Percentiles rank a stretch among this genome's conserved stretches.
phyloP scores from a whole-genome alignment of 2,797 vertebrate genomes.

The Oryzias dopingdopingensis region DNA sequence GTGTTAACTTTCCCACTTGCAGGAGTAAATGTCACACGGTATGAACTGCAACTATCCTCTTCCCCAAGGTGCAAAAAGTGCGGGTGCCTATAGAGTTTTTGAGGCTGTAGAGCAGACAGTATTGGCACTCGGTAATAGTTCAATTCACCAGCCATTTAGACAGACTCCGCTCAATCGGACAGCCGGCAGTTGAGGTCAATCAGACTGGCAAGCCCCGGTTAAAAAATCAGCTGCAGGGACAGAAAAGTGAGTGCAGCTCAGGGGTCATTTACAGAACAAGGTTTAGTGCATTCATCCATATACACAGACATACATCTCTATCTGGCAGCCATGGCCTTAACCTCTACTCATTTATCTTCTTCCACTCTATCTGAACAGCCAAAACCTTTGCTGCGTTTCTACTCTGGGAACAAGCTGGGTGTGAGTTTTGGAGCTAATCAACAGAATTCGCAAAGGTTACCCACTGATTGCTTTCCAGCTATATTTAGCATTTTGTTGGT shows the following conservation, averaged over 20 bases:
- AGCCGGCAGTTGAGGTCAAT: slow-evolving; percentile 54
- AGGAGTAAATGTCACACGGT: slow-evolving; percentile 36
- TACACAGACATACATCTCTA: slow-evolving; percentile 29
- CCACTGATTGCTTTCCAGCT: background rate
- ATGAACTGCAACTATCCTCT: slow-evolving; percentile 22
- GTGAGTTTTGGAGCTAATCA: slow-evolving; percentile 7
- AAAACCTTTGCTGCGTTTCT: slow-evolving; percentile 15
- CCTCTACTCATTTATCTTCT: slow-evolving; percentile 33
- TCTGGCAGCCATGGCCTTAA: slow-evolving; percentile 13
- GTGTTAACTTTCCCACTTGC: slow-evolving; percentile 5
- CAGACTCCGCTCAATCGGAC: slow-evolving; percentile 61
- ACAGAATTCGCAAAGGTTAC: slow-evolving; percentile 3
- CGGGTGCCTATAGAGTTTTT: slow-evolving; percentile 38
- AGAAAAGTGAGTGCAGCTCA: slow-evolving; percentile 31
- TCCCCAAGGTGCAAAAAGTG: slow-evolving; percentile 41
- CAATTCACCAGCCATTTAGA: slow-evolving; percentile 65
- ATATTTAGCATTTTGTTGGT: background rate
- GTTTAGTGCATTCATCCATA: slow-evolving; percentile 28
- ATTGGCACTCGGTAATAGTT: slow-evolving; percentile 50
- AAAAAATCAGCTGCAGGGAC: slow-evolving; percentile 49
- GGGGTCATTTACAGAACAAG: slow-evolving; percentile 34
- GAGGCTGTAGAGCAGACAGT: slow-evolving; percentile 34
- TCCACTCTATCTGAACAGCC: slow-evolving; percentile 23
- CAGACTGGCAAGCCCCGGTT: slow-evolving; percentile 51
- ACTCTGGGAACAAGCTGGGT: background rate